Evolutionary conservation across 2,113 vertebrate genomes (phyloP).

Genomic region (Microcebus lehilahytsara): DNA sequence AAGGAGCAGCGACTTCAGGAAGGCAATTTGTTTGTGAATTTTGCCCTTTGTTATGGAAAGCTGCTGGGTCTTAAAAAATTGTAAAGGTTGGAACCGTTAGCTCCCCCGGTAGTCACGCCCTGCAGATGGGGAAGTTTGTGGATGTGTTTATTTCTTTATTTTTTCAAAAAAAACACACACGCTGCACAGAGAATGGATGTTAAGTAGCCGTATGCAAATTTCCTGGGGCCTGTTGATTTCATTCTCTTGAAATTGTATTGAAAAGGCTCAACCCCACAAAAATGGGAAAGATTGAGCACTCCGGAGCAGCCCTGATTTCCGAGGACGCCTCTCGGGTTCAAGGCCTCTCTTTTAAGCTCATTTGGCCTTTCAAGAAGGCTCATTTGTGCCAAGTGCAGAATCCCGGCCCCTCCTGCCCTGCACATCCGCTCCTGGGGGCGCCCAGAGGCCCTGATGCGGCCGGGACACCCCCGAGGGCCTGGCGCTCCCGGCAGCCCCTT

Average conservation of each 20-base stretch:
- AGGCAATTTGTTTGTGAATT: conserved; percentile 87
- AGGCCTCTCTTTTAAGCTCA: neutral
- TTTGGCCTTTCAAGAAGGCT: neutral
- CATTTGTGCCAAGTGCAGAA: neutral
- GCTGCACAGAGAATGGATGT: conserved; percentile 78
- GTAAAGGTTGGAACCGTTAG: conserved; percentile 85
- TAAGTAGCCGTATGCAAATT: conserved; percentile 80
- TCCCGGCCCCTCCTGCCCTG: neutral
- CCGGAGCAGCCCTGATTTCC: conserved; percentile 18
- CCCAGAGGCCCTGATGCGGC: fast-evolving
- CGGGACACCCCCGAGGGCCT: fast-evolving
- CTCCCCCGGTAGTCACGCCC: conserved; percentile 83
- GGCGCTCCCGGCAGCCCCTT: too few relatives aligned
- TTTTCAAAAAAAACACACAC: conserved; percentile 64
- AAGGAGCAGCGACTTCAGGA: conserved; percentile 77
- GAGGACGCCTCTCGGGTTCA: neutral
- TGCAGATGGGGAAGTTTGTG: conserved; percentile 80
- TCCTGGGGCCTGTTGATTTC: conserved; percentile 80
- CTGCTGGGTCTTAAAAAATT: conserved; percentile 84
- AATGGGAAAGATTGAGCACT: conserved; percentile 48
- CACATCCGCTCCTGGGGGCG: neutral
- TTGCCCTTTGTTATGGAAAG: conserved; percentile 86
- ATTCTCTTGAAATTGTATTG: conserved; percentile 75
- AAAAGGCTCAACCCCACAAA: conserved; percentile 75
- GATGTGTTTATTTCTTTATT: conserved; percentile 82